phyloP scores from a whole-genome alignment of 1,140 invertebrate genomes.

The Cotesia glomerata region DNA sequence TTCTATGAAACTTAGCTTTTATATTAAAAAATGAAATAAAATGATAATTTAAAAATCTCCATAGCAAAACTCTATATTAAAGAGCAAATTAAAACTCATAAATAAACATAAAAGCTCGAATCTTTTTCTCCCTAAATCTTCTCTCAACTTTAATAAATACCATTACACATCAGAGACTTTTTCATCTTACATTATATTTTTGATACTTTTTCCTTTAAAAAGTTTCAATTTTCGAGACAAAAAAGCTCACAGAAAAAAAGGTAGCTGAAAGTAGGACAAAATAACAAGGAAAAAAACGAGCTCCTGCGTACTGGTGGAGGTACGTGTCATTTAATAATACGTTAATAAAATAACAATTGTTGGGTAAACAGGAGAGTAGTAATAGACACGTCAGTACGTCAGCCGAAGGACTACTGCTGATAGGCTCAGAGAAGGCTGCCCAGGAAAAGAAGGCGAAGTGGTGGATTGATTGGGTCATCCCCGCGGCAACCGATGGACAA shows the following conservation, averaged over 20 bases:
- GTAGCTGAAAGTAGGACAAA: neutral
- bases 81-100: no score
- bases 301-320: neutral
- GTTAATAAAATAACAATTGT: neutral
- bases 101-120: no score
- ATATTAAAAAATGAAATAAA: neutral
- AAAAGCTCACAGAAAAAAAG: neutral
- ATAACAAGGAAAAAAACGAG: neutral
- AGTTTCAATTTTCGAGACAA: neutral
- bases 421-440: neutral
- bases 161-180: neutral
- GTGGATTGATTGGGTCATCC: constrained; percentile 57
- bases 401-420: neutral
- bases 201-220: neutral
- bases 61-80: no score
- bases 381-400: constrained; percentile 1
- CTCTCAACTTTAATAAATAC: neutral
- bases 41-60: neutral
- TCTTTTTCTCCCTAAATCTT: neutral
- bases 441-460: constrained; percentile 3
- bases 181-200: neutral
- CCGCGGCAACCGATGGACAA: constrained; percentile 60
- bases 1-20: no score
- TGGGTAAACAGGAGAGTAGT: neutral
- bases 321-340: neutral